Evolutionary conservation across 2,113 vertebrate genomes (phyloP), one percentile per base, ranked within the genome.

Genomic region (Dunckerocampus dactyliophorus): DNA sequence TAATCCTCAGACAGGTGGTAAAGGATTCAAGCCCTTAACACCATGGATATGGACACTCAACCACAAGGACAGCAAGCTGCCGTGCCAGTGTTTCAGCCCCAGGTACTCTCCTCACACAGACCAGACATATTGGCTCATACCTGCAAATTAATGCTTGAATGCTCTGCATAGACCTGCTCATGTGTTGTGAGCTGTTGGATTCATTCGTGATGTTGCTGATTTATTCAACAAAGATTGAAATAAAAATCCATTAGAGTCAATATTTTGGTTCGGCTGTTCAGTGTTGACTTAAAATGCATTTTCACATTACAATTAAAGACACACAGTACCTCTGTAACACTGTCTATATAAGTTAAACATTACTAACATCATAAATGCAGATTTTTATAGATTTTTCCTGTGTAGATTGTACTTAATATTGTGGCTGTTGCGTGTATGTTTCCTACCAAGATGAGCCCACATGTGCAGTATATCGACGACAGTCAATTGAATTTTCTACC

Each of bases 11-110:
- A 88, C 89, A 95, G 94, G 88, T 74, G 84, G 60, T 76, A 87
- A 57, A 82, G 80, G 83, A 87, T 24, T 34, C 74, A 64, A 69
- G 63, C 80, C 72, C 65, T 43, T 84, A 82, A 71, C 69, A 91
- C 83, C 84, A 97, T 98, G 95, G 93, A 97, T 80, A 98, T 98
- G 96, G 95, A 97, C 78, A 92, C 91, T 43, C 94, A 95, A 67
- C 88, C 93, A 59, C 94, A 94, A 90, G 93, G 93, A 82, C 92
- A 93, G 88, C 93, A 93, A 81, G 92, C 92, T 16, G 86, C 92
- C 19, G 89, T 91, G 81, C 90, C 92, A 37, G 90, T 90, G 46
- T 95, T 94, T 87, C 95, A 95, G 39, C 89, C 93, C 22, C 95
- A 98, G 95, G 96, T 98, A 47, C 12, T 69, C 13, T 60, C 8